phyloP scores from a whole-genome alignment of 2,888 invertebrate species.

The Caenorhabditis angaria region DNA sequence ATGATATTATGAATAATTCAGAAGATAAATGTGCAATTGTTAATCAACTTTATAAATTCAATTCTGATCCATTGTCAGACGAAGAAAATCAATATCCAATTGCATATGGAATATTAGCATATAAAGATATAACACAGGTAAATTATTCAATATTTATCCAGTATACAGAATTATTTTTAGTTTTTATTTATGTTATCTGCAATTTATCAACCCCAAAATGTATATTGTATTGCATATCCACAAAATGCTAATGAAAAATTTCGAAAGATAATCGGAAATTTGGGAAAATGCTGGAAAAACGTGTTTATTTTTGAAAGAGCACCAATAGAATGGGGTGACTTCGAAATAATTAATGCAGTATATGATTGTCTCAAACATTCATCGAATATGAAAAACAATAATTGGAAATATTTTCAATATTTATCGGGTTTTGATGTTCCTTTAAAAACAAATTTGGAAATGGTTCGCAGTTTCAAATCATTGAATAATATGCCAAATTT shows the following conservation, averaged over 20 bases:
- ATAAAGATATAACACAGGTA: slow-evolving; percentile 41
- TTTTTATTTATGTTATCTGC: slow-evolving; percentile 57
- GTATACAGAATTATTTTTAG: slow-evolving; percentile 33
- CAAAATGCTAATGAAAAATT: slow-evolving; percentile 47
- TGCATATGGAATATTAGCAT: slow-evolving; percentile 46
- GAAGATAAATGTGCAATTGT: slow-evolving; percentile 28
- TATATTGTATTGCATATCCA: slow-evolving; percentile 62
- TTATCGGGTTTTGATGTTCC: slow-evolving; percentile 49
- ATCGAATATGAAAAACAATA: slow-evolving; percentile 24
- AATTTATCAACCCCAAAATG: slow-evolving; percentile 66
- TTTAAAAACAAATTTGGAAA: slow-evolving; percentile 50
- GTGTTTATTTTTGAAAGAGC: slow-evolving; percentile 58
- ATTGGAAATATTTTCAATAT: slow-evolving; percentile 52
- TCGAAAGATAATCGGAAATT: slow-evolving; percentile 36
- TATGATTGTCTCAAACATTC: slow-evolving; percentile 41
- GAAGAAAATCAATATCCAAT: slow-evolving; percentile 40
- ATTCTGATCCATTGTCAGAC: slow-evolving; percentile 15
- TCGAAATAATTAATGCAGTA: slow-evolving; percentile 49
- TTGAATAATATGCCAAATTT: slow-evolving; percentile 45
- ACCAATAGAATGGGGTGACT: slow-evolving; percentile 44
- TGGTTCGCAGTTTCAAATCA: slow-evolving; percentile 46
- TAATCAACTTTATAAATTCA: slow-evolving; percentile 24
- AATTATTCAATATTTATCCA: neutral
- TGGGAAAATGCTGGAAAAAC: slow-evolving; percentile 57
- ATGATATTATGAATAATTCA: slow-evolving; percentile 22